Evolutionary conservation across 1,140 invertebrate genomes (phyloP), one percentile per base, ranked within the genome.

Genomic region (Wiebesia pumilae): DNA sequence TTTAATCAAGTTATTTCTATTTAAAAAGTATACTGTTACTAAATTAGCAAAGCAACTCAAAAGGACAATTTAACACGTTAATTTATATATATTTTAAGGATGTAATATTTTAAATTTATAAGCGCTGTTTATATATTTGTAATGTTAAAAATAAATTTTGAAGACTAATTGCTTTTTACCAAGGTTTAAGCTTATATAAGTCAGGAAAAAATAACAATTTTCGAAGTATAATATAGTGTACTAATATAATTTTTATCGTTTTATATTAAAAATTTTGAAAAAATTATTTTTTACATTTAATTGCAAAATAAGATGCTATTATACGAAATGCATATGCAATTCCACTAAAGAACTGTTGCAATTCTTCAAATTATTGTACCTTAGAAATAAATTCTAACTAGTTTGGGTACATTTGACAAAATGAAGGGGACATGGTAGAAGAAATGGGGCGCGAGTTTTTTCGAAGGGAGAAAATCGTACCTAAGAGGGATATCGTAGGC

Each of bases 321-420:
- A 47, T 47, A 47, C 43, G 12, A 62, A 24, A 62, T 62, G 0
- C 24, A 62, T 62, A 62, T 27, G 21, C 21, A 62, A 62, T 62
- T 27, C 3, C 27, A 62, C 24, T 62, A 19, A 27, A 27, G 19
- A 62, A 27, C 24, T 62, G 14, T 62, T 62, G 14, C 24, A 62
- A 27, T 62, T 24, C 27, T 62, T 27, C 58, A 62, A 62, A 62
- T 27, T 21, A 62, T 27, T 62, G 3, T 62, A 62, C 33, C 16
- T 71, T 71, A 21, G 16, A 38, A 38, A 71, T 71, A 71, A 71
- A 71, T 38, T 71, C 19, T 43, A 0, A 79, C 30, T 91, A 91
- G 90, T 91, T 93, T 92, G 91, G 89, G 89, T 91, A 92, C 65
- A 88, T 89, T 90, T 88, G 87, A 84, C 62, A 87, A 67, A 85